phyloP scores from a whole-genome alignment of 2,888 invertebrate species.

The Melangyna quadrimaculata region DNA sequence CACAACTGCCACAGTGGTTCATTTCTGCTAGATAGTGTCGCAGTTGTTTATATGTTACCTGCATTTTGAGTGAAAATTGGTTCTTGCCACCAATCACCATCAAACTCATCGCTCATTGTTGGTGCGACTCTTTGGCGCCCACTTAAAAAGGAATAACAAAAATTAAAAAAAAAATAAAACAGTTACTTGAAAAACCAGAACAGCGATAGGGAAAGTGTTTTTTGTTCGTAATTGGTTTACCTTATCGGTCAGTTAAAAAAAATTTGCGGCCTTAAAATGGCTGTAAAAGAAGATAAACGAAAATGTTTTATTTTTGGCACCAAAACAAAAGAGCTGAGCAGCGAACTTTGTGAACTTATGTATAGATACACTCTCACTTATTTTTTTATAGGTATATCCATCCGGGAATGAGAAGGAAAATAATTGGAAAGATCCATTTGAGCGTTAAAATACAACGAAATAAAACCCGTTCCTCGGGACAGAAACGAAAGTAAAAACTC shows the following conservation, averaged over 20 bases:
- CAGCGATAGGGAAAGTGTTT: constrained; percentile 71
- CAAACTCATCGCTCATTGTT: constrained; percentile 28
- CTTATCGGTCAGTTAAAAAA: constrained; percentile 37
- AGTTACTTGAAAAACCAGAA: constrained; percentile 35
- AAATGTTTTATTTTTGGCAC: constrained; percentile 2
- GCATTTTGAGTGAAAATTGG: constrained; percentile 52
- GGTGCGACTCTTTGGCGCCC: constrained; percentile 30
- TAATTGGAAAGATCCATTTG: constrained; percentile 61
- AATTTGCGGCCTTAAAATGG: neutral
- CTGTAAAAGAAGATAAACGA: constrained; percentile 3
- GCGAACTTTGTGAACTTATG: constrained; percentile 33
- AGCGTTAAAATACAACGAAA: constrained; percentile 50
- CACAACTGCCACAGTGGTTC: constrained; percentile 1
- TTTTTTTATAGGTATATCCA: constrained; percentile 12
- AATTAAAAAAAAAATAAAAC: constrained; percentile 13
- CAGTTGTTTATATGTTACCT: constrained; percentile 48
- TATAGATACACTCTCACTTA: constrained; percentile 13
- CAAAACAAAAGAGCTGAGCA: constrained; percentile 43
- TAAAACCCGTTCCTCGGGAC: constrained; percentile 47
- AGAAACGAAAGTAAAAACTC: constrained; percentile 81
- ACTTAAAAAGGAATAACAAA: constrained; percentile 33
- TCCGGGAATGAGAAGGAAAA: constrained; percentile 12
- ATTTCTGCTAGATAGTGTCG: too few relatives aligned
- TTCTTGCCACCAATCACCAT: constrained; percentile 26
- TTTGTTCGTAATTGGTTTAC: constrained; percentile 27